Percentiles rank a stretch among this genome's conserved stretches.
These are phyloP conservation scores for Macrostomum lignano DNA, from an alignment of 1,140 invertebrate species.

Conservation along the genomic window DNA sequence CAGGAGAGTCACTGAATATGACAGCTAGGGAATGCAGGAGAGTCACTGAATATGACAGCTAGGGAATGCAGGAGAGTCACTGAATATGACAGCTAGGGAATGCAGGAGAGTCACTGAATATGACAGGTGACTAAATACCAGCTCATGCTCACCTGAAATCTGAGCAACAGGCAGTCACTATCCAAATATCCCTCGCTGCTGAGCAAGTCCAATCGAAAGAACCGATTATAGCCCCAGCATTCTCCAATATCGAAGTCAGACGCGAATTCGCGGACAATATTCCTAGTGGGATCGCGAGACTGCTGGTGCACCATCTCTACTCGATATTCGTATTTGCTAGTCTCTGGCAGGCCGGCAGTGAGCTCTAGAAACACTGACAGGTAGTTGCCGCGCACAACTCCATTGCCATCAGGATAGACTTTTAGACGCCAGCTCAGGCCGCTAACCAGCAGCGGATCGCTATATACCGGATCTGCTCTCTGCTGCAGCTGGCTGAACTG, in stretches of 20 bases:
- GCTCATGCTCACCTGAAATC: constrained; percentile 2
- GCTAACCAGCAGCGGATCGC: constrained; percentile 51
- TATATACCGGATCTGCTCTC: constrained; percentile 66
- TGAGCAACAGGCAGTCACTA: neutral
- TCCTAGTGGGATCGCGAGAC: constrained; percentile 51
- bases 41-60: no score
- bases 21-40: no score
- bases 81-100: no score
- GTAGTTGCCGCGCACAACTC: constrained; percentile 64
- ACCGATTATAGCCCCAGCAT: constrained; percentile 80
- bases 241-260: constrained; percentile 87
- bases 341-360: constrained; percentile 58
- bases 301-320: constrained; percentile 78
- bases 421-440: constrained; percentile 66
- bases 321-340: constrained; percentile 62
- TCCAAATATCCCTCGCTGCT: constrained; percentile 46
- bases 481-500: constrained; percentile 52
- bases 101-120: no score
- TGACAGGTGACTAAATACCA: no score
- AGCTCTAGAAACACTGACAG: constrained; percentile 67
- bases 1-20: no score
- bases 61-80: neutral
- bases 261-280: constrained; percentile 55
- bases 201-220: constrained; percentile 59
- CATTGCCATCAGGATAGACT: constrained; percentile 48